Conservation (phyloP, 2,797 vertebrate species). For the Pseudopleuronectes americanus region DNA sequence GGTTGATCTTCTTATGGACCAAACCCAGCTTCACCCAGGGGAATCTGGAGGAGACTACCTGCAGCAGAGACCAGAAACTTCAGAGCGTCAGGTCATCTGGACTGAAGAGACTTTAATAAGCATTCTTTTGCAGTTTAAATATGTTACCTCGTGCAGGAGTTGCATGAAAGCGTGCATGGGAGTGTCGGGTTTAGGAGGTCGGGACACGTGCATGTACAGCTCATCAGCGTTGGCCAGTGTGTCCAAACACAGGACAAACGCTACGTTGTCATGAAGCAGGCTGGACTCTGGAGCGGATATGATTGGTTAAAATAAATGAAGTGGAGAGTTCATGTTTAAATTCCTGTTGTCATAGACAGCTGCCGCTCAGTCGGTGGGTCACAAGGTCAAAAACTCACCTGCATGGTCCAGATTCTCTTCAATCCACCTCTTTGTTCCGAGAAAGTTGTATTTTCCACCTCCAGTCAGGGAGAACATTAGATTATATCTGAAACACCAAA, state of each 20-base stretch:
- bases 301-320: constrained; percentile 11
- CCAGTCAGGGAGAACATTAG: constrained; percentile 86
- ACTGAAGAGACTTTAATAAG: not conserved
- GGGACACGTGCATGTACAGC: constrained; percentile 84
- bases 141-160: constrained; percentile 80
- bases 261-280: constrained; percentile 86
- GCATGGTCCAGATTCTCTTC: constrained; percentile 87
- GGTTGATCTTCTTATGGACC: constrained; percentile 88
- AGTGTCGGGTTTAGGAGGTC: constrained; percentile 79
- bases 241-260: constrained; percentile 86
- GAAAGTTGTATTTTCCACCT: constrained; percentile 87
- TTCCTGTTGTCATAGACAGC: not conserved
- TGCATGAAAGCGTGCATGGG: constrained; percentile 79
- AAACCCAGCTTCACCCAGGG: constrained; percentile 81
- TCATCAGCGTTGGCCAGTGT: constrained; percentile 82
- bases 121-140: not conserved
- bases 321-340: not conserved
- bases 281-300: constrained; percentile 80
- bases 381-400: constrained; percentile 64
- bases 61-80: constrained; percentile 10
- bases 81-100: not conserved
- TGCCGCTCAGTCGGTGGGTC: not conserved
- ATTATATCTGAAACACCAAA: constrained; percentile 76
- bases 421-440: constrained; percentile 87
- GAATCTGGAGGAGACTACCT: constrained; percentile 84